Percentiles rank a stretch among this genome's conserved stretches.
Evolutionary conservation across 2,797 vertebrate species (phyloP).

Genomic region (Acomys russatus): DNA sequence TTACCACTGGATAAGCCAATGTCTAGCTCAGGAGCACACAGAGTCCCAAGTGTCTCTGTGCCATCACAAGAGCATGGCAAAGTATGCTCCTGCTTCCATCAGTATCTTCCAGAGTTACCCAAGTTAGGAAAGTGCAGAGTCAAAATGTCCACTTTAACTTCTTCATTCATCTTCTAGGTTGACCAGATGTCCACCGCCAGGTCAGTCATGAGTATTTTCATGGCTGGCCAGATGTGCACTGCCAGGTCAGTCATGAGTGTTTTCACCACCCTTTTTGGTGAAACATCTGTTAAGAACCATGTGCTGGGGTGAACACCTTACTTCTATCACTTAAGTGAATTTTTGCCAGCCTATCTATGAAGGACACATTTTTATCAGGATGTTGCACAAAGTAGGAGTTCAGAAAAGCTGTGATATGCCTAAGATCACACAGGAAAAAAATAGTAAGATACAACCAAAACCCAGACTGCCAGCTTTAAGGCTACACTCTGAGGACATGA

Average conservation of each 20-base stretch:
- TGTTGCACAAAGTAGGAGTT: conserved; percentile 9
- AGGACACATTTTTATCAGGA: conserved; percentile 53
- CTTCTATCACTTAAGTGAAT: background rate
- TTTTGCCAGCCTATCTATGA: background rate
- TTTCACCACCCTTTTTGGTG: background rate
- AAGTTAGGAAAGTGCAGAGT: background rate
- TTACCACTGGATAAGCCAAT: background rate
- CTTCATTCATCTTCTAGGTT: background rate
- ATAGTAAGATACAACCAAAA: background rate
- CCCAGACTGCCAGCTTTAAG: background rate
- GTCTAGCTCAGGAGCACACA: background rate
- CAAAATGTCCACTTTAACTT: background rate
- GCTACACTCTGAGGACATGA: background rate
- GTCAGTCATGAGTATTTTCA: background rate
- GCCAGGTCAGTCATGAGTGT: background rate
- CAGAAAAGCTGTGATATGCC: background rate
- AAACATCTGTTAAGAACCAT: background rate
- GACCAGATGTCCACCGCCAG: background rate
- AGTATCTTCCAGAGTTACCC: background rate
- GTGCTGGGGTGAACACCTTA: conserved; percentile 20
- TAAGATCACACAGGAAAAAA: background rate
- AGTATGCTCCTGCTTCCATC: background rate
- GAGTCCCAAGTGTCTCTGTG: background rate
- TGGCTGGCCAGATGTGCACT: background rate
- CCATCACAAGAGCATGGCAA: background rate